These are phyloP conservation scores for Botia kubotai DNA, from an alignment of 2,797 vertebrate species.

Conservation along the genomic window DNA sequence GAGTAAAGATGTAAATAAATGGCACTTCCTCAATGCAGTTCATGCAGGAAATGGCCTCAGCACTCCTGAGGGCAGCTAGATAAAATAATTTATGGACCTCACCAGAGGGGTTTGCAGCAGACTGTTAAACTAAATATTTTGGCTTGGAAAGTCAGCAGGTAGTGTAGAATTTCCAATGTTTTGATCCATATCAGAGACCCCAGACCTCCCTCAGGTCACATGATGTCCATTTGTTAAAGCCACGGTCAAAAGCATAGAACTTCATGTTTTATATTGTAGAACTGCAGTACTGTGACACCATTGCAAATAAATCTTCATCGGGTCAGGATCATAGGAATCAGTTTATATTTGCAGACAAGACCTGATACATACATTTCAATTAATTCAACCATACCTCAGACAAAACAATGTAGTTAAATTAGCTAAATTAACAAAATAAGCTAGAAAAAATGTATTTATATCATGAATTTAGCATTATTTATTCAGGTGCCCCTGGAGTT, in stretches of 20 bases:
- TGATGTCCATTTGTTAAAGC: constrained; percentile 6
- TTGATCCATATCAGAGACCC: constrained; percentile 21
- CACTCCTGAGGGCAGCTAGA: constrained; percentile 28
- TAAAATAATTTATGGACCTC: background rate
- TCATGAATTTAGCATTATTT: background rate
- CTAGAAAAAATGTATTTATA: background rate
- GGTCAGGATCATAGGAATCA: background rate
- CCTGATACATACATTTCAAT: too few species aligned
- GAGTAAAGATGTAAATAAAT: constrained; percentile 65
- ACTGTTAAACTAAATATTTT: constrained; percentile 72
- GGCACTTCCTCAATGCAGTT: constrained; percentile 60
- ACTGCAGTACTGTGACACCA: too few species aligned
- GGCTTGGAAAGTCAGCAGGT: constrained; percentile 54
- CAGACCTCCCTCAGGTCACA: background rate
- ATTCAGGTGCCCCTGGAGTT: background rate
- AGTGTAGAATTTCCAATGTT: constrained; percentile 54
- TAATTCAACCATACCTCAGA: too few species aligned
- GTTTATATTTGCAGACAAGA: background rate
- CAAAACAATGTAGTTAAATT: too few species aligned
- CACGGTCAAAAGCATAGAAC: constrained; percentile 21
- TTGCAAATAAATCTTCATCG: too few species aligned
- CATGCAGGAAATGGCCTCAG: constrained; percentile 60
- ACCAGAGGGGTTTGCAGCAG: constrained; percentile 51
- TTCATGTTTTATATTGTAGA: too few species aligned
- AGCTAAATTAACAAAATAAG: background rate